Evolutionary conservation across 1,140 invertebrate species (phyloP).

Genomic region (Thaumetopoea pityocampa): DNA sequence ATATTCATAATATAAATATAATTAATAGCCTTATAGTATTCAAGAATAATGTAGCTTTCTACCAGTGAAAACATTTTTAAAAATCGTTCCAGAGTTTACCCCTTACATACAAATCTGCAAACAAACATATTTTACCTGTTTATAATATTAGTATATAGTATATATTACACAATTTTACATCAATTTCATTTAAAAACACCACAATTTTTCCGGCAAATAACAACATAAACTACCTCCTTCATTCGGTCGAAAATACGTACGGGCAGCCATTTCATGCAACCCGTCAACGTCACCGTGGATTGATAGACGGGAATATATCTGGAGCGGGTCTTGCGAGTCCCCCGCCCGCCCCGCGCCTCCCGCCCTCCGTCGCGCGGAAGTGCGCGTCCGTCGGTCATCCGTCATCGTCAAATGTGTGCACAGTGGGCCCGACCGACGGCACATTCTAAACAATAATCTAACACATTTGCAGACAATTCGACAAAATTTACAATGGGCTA

Average conservation of each 20-base stretch:
- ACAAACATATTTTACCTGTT: too few relatives aligned
- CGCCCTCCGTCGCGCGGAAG: conserved; percentile 21
- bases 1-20: too few relatives aligned
- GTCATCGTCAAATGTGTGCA: conserved; percentile 44
- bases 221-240: conserved; percentile 6
- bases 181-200: conserved; percentile 5
- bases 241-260: conserved; percentile 27
- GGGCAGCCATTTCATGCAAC: conserved; percentile 32
- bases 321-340: conserved; percentile 37
- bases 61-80: too few relatives aligned
- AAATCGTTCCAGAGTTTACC: too few relatives aligned
- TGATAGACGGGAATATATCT: conserved; percentile 55
- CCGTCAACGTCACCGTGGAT: conserved; percentile 44
- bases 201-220: conserved; percentile 5
- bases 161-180: too few relatives aligned
- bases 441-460: conserved; percentile 19
- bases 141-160: too few relatives aligned
- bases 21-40: too few relatives aligned
- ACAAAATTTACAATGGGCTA: too few relatives aligned
- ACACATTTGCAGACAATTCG: too few relatives aligned
- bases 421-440: conserved; percentile 3
- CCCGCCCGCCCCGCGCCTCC: too few relatives aligned
- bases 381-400: conserved; percentile 49
- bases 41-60: too few relatives aligned
- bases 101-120: too few relatives aligned